A percentile compares a stretch with the other conserved stretches of the same genome.
phyloP scores from a whole-genome alignment of 1,140 invertebrate species.

The Drosophila yakuba region DNA sequence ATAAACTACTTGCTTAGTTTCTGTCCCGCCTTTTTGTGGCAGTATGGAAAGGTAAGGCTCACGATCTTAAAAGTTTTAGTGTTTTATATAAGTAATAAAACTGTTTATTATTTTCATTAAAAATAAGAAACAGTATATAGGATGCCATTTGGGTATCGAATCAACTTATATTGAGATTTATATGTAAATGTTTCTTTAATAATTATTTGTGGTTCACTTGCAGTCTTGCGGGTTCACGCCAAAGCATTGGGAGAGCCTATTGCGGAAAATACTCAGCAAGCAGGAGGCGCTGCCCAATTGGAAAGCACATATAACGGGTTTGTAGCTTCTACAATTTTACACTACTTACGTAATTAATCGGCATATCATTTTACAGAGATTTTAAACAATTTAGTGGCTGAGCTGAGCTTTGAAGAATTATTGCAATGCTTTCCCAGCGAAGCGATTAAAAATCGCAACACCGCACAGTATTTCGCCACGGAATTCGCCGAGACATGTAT shows the following conservation, averaged over 20 bases:
- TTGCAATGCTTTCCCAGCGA: constrained; percentile 82
- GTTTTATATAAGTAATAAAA: not conserved
- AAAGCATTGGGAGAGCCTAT: constrained; percentile 78
- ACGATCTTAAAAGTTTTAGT: no score
- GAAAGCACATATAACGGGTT: constrained; percentile 75
- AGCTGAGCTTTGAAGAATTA: constrained; percentile 77
- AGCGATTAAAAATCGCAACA: constrained; percentile 71
- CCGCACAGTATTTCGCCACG: constrained; percentile 72
- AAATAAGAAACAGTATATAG: no score
- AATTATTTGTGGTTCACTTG: not conserved
- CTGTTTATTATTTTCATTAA: not conserved
- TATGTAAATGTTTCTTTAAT: not conserved
- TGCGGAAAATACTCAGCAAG: constrained; percentile 77
- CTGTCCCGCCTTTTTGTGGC: constrained; percentile 76
- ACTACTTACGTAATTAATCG: no score
- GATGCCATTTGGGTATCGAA: no score
- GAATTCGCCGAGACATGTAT: constrained; percentile 75
- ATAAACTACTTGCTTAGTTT: constrained; percentile 81
- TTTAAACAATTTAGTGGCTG: constrained; percentile 74
- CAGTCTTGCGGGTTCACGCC: constrained; percentile 79
- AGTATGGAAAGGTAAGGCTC: constrained; percentile 74
- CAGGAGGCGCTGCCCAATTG: constrained; percentile 74
- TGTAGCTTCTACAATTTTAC: not conserved
- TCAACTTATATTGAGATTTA: no score
- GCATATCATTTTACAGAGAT: constrained; percentile 54